A percentile compares a stretch with the other conserved stretches of the same genome.
Conservation (phyloP, 2,113 vertebrate genomes). For the Gallinago media region DNA sequence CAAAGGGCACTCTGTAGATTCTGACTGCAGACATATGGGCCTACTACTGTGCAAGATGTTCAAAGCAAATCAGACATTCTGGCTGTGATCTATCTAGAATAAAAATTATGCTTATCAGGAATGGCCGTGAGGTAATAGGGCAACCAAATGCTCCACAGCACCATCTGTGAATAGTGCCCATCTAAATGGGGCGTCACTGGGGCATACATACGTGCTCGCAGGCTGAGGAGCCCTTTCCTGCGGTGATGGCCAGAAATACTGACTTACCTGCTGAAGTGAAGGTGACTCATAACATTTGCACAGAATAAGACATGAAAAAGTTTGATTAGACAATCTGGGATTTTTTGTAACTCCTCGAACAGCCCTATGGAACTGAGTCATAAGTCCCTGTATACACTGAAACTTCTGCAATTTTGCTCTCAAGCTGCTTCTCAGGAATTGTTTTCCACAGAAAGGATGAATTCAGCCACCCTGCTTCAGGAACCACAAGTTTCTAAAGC, state of each 20-base stretch:
- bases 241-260: neutral
- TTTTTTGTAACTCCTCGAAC: neutral
- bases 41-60: conserved; percentile 48
- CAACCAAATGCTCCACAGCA: neutral
- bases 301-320: neutral
- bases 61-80: neutral
- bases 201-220: neutral
- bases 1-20: conserved; percentile 28
- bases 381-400: neutral
- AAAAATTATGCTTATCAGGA: neutral
- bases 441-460: neutral
- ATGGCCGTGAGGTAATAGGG: neutral
- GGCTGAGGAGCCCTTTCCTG: neutral
- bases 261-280: neutral
- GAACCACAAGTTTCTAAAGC: neutral
- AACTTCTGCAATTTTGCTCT: neutral
- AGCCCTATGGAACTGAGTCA: neutral
- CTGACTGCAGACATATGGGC: conserved; percentile 13
- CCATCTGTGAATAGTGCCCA: neutral
- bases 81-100: conserved; percentile 6
- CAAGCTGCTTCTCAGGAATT: neutral
- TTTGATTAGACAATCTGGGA: neutral
- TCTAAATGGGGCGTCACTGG: neutral
- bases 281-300: neutral
- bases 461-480: neutral